Percentiles rank a stretch among this genome's conserved stretches.
phyloP scores from a whole-genome alignment of 2,888 invertebrate genomes.

The Pheosia gnoma region DNA sequence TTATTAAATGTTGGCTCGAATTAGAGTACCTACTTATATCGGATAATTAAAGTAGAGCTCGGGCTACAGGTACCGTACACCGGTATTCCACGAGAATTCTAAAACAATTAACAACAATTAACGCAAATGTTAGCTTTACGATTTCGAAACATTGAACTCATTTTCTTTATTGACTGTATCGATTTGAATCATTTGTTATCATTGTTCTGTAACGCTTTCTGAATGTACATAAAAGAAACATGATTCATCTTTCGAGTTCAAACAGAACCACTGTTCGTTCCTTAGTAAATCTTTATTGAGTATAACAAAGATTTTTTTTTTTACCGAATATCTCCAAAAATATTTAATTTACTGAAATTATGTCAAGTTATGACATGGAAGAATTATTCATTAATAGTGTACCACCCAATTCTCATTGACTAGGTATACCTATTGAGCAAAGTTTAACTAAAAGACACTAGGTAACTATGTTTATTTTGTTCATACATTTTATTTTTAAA shows the following conservation, averaged over 20 bases:
- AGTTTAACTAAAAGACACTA: too few relatives aligned
- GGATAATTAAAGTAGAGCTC: neutral
- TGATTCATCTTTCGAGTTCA: constrained; percentile 6
- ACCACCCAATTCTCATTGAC: too few relatives aligned
- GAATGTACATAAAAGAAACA: constrained; percentile 27
- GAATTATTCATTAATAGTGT: too few relatives aligned
- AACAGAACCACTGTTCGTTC: neutral
- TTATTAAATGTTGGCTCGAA: neutral
- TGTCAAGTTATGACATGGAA: too few relatives aligned
- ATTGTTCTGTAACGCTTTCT: constrained; percentile 42
- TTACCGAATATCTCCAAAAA: too few relatives aligned
- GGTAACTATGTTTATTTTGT: too few relatives aligned
- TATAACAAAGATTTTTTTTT: too few relatives aligned
- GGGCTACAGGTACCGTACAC: constrained; percentile 5
- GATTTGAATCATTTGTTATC: constrained; percentile 54
- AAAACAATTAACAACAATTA: constrained; percentile 24
- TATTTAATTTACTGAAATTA: too few relatives aligned
- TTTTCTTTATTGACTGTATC: constrained; percentile 50
- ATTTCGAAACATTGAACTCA: constrained; percentile 43
- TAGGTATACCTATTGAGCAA: too few relatives aligned
- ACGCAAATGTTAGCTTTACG: constrained; percentile 25
- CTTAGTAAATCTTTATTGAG: neutral
- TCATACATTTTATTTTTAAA: too few relatives aligned
- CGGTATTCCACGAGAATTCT: constrained; percentile 15
- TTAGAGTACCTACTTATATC: neutral